Conservation (phyloP, 2,888 invertebrate species). For the Acanthacorydalis orientalis region DNA sequence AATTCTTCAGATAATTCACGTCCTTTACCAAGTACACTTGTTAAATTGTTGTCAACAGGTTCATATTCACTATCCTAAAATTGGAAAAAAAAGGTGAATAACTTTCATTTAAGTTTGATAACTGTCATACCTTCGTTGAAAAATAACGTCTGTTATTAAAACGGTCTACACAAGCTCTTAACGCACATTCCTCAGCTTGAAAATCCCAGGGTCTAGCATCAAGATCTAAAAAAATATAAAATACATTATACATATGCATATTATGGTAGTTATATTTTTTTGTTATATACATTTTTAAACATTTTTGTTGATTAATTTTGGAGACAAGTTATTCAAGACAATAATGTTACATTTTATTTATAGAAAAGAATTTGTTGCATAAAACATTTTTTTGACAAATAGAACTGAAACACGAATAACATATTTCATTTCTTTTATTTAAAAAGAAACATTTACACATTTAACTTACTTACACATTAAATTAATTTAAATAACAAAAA, state of each 20-base stretch:
- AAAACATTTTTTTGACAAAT: no score
- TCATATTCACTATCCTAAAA: conserved; percentile 39
- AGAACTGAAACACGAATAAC: no score
- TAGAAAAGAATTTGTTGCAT: no score
- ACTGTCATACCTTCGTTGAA: conserved; percentile 15
- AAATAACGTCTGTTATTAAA: conserved; percentile 85
- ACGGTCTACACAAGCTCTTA: conserved; percentile 85
- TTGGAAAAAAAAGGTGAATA: conserved; percentile 6
- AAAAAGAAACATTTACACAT: no score
- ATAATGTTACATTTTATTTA: no score
- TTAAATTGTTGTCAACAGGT: conserved; percentile 63
- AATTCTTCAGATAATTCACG: conserved; percentile 83
- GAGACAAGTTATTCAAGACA: no score
- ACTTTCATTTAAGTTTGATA: background rate
- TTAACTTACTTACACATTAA: no score
- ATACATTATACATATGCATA: background rate
- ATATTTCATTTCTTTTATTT: no score
- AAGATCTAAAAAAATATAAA: conserved; percentile 40
- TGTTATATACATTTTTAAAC: no score
- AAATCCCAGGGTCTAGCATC: conserved; percentile 98
- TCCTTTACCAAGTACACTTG: conserved; percentile 60
- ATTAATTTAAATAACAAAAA: no score
- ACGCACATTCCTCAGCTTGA: conserved; percentile 90
- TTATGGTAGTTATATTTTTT: no score
- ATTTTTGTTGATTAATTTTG: no score